Conservation (phyloP, 2,797 vertebrate genomes). For the Pampus argenteus region DNA sequence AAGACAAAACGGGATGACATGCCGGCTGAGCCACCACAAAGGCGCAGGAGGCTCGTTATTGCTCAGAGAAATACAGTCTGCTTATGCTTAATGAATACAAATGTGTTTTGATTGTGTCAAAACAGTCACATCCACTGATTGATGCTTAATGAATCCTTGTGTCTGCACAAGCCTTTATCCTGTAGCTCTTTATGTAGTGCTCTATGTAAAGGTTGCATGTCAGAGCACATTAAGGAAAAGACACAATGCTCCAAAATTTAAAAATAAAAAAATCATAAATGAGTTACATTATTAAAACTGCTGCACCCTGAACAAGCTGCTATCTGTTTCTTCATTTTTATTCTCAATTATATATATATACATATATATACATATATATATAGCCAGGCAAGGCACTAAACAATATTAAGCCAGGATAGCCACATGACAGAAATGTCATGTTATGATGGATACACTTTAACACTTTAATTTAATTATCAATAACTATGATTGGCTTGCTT, state of each 20-base stretch:
- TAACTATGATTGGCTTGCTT: too few species aligned
- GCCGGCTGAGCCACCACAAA: slow-evolving; percentile 28
- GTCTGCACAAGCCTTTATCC: neutral
- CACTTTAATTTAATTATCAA: too few species aligned
- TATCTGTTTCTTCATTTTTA: neutral
- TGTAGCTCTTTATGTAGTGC: neutral
- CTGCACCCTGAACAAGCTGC: neutral
- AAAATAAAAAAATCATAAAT: too few species aligned
- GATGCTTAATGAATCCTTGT: slow-evolving; percentile 15
- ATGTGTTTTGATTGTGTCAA: slow-evolving; percentile 34
- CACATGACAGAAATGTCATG: too few species aligned
- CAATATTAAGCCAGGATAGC: too few species aligned
- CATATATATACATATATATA: too few species aligned
- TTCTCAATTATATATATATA: too few species aligned
- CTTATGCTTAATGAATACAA: slow-evolving; percentile 37
- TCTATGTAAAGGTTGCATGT: neutral
- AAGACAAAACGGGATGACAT: slow-evolving; percentile 28
- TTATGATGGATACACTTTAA: too few species aligned
- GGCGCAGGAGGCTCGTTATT: slow-evolving; percentile 21
- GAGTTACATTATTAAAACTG: slow-evolving; percentile 5
- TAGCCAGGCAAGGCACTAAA: too few species aligned
- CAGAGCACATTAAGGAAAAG: slow-evolving; percentile 10
- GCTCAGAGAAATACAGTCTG: slow-evolving; percentile 13
- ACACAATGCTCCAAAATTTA: slow-evolving; percentile 1
- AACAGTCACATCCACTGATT: slow-evolving; percentile 33